Base-by-base conservation (phyloP, 2,888 invertebrate genomes). In the Cephonodes hylas region DNA sequence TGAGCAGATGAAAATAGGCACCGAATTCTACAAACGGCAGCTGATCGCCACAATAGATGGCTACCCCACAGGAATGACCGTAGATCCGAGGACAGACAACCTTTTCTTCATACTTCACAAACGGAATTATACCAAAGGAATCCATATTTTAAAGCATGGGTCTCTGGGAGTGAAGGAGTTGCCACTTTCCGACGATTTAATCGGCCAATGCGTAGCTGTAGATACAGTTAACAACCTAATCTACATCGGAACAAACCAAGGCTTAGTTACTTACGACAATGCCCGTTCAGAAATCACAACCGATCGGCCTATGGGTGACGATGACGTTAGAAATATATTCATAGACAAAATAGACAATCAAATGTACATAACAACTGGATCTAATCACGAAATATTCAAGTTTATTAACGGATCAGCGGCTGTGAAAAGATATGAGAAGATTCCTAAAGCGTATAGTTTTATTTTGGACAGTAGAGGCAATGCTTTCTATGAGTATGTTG, bases 161-260 rank as follows among this genome's bases (percentile, higher is more conserved):
- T 85, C 92, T 6, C 70, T 91, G 10, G 91, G 90, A 0, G 80
- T 91, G 0, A 90, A 87, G 66, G 83, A 85, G 60, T 63, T 92
- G 1, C 86, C 86, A 0, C 76, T 91, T 0, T 78, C 89, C 0
- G 91, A 91, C 48, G 92, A 92, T 10, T 46, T 89, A 0, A 64
- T 74, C 0, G 91, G 91, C 0, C 92, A 92, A 72, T 91, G 91
- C 45, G 84, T 92, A 0, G 89, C 81, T 0, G 69, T 91, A 1
- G 91, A 92, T 64, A 61, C 68, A 0, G 66, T 63, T 0, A 88
- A 73, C 42, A 87, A 89, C 31, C 64, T 82, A 0, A 83, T 91
- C 1, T 91, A 89, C 42, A 85, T 92, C 1, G 92, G 91, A 0
- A 91, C 91, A 0, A 92, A 91, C 46, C 91, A 90, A 73, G 92